Conservation (phyloP, 2,888 invertebrate genomes). For the Hyppa rectilinea region DNA sequence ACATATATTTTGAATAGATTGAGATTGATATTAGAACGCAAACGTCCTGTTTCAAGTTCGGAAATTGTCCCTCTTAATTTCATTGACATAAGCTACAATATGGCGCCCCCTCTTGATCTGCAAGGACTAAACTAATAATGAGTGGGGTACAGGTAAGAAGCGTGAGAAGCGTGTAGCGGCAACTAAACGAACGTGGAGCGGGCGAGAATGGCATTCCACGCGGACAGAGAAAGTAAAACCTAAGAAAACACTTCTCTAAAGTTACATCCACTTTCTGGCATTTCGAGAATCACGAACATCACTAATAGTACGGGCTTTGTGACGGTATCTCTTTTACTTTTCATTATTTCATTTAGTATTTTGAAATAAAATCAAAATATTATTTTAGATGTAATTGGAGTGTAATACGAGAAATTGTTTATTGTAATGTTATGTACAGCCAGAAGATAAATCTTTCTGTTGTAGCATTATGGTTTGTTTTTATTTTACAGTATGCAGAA, state of each 20-base stretch:
- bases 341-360: not conserved
- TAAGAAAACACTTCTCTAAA: not conserved
- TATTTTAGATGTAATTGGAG: not conserved
- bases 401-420: not conserved
- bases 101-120: not conserved
- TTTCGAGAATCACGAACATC: not conserved
- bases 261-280: conserved; percentile 2
- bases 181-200: conserved; percentile 67
- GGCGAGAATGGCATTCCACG: conserved; percentile 78
- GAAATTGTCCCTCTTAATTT: not conserved
- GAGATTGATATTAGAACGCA: not conserved
- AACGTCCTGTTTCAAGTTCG: not conserved
- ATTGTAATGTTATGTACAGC: not conserved
- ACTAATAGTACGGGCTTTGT: not conserved
- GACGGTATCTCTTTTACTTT: not conserved
- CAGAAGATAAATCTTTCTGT: not conserved
- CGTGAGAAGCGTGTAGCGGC: conserved; percentile 63
- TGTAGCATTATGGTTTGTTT: not conserved
- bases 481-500: not conserved
- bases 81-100: not conserved
- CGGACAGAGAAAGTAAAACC: conserved; percentile 85
- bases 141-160: conserved; percentile 49
- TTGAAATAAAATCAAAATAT: not conserved
- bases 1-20: no score
- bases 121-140: conserved; percentile 29